Conservation (phyloP, 2,888 invertebrate genomes). For the Tyria jacobaeae region DNA sequence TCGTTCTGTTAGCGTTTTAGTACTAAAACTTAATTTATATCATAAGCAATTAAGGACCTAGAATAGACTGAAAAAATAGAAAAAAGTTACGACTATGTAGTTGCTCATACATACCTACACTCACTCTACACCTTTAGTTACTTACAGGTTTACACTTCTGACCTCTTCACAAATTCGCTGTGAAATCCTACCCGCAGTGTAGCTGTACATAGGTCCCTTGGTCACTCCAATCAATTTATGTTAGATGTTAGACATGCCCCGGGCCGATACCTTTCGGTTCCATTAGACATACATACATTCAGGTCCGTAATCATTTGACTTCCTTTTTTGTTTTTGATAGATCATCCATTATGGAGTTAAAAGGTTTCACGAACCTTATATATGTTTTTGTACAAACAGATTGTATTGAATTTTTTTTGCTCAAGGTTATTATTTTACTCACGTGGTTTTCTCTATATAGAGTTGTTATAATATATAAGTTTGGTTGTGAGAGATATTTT, state of each 20-base stretch:
- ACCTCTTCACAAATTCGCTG: background rate
- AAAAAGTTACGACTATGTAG: too few species aligned
- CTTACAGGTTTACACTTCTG: background rate
- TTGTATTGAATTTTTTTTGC: background rate
- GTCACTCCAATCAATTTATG: conserved; percentile 64
- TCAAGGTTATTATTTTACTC: background rate
- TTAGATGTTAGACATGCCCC: conserved; percentile 63
- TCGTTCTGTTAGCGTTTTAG: background rate
- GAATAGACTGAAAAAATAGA: too few species aligned
- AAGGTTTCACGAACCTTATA: conserved; percentile 52
- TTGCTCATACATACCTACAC: too few species aligned
- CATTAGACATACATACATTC: conserved; percentile 66
- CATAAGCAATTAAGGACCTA: background rate
- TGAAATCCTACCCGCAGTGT: background rate
- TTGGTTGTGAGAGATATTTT: too few species aligned
- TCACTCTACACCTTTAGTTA: too few species aligned
- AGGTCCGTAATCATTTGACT: conserved; percentile 66
- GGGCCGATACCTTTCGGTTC: conserved; percentile 63
- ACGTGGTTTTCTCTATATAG: background rate
- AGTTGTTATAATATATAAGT: too few species aligned
- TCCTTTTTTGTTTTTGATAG: conserved; percentile 70
- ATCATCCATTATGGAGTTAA: conserved; percentile 72
- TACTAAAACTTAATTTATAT: background rate
- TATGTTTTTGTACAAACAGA: background rate
- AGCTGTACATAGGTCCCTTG: conserved; percentile 27